phyloP scores from a whole-genome alignment of 2,888 invertebrate genomes.

The Eupithecia vulgata region DNA sequence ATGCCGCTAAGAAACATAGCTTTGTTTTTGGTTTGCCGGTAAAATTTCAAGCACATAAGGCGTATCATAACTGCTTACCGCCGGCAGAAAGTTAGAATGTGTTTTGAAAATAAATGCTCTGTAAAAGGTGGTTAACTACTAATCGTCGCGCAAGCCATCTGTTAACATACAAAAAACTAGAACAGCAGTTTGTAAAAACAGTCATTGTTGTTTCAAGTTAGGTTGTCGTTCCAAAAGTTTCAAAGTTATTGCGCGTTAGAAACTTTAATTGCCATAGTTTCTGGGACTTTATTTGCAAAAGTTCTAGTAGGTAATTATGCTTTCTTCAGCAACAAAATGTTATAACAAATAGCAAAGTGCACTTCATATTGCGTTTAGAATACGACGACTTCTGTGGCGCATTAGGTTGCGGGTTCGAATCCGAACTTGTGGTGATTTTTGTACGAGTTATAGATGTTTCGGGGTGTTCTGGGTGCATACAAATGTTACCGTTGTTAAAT shows the following conservation, averaged over 20 bases:
- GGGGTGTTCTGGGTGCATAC: background rate
- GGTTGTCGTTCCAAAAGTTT: background rate
- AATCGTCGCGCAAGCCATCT: background rate
- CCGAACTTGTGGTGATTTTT: background rate
- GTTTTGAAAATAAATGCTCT: background rate
- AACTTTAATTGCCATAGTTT: slow-evolving; percentile 39
- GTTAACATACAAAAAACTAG: background rate
- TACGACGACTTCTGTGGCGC: background rate
- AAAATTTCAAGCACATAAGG: background rate
- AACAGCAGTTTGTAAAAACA: slow-evolving; percentile 38
- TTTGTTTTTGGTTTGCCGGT: background rate
- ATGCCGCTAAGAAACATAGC: background rate
- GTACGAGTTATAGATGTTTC: background rate
- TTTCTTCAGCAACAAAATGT: background rate
- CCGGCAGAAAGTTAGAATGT: background rate
- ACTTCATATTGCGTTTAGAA: background rate
- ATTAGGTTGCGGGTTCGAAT: background rate
- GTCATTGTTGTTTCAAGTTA: background rate
- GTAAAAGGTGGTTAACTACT: background rate
- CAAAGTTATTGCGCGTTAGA: slow-evolving; percentile 7
- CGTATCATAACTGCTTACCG: background rate
- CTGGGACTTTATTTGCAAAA: slow-evolving; percentile 1
- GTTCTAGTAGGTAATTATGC: background rate
- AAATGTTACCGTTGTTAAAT: no score
- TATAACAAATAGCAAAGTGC: background rate